Base-by-base conservation (phyloP, 2,113 vertebrate species). In the Ceyx cyanopectus region DNA sequence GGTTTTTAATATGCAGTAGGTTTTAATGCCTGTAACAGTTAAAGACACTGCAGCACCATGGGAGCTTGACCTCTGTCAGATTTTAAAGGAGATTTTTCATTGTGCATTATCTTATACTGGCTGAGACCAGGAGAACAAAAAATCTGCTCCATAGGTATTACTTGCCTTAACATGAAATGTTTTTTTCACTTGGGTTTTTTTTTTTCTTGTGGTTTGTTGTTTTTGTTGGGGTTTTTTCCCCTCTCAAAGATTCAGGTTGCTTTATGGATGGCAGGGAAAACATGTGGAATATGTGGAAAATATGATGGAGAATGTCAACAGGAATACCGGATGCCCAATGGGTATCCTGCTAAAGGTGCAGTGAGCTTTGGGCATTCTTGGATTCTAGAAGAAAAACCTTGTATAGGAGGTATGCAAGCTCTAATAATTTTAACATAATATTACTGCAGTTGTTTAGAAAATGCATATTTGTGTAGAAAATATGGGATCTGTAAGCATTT, bases 261-360 rank as follows among this genome's bases (percentile, higher is more conserved):
- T 37, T 93, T 98, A 93, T 98, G 97, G 97, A 98, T 98, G 98
- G 97, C 87, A 73, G 98, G 97, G 48, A 91, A 98, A 92, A 97
- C 76, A 12, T 98, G 97, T 95, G 98, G 98, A 91, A 87, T 98
- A 26, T 98, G 98, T 96, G 98, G 98, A 93, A 98, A 87, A 67
- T 97, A 97, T 18, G 97, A 98, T 20, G 98, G 97, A 30, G 98
- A 98, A 94, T 53, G 90, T 29, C 94, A 92, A 75, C 86, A 97
- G 82, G 98, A 98, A 57, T 98, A 93, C 75, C 86, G 74, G 53
- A 98, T 96, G 92, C 98, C 98, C 46, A 98, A 93, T 1, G 92
- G 97, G 65, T 97, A 92, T n/a, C 2, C 94, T 70, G 91, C 96
- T 65, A 97, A 96, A 92, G 94, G 96, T 72, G 73, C 96, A 26